Evolutionary conservation across 2,113 vertebrate genomes (phyloP).

Genomic region (Oryzias melastigma): DNA sequence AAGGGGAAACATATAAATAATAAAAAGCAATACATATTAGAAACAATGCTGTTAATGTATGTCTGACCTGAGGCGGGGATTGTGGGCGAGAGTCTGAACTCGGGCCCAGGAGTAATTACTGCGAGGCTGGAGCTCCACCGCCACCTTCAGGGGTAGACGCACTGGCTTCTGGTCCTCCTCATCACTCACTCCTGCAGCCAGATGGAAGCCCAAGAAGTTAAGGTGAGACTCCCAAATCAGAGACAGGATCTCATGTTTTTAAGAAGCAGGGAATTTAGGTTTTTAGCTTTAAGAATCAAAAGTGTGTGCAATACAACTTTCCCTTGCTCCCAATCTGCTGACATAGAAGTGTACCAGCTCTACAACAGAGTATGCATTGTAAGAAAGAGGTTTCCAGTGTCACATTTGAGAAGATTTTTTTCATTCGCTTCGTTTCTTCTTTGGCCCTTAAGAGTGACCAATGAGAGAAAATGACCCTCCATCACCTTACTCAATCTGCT

Average conservation of each 20-base stretch:
- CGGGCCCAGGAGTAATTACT: slow-evolving; percentile 95
- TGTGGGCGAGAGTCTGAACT: slow-evolving; percentile 95
- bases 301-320: too few species aligned
- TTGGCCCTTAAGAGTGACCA: slow-evolving; percentile 6
- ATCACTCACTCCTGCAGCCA: slow-evolving; percentile 87
- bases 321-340: too few species aligned
- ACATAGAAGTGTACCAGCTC: too few species aligned
- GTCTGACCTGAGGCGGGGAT: slow-evolving; percentile 93
- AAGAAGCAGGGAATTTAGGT: too few species aligned
- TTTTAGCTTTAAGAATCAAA: too few species aligned
- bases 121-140: slow-evolving; percentile 91
- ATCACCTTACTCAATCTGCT: slow-evolving; percentile 33
- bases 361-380: too few species aligned
- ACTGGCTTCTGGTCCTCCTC: slow-evolving; percentile 98
- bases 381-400: too few species aligned
- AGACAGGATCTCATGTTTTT: slow-evolving; percentile 4
- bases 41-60: not conserved
- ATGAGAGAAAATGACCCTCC: slow-evolving; percentile 24
- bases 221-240: not conserved
- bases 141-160: slow-evolving; percentile 91
- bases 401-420: too few species aligned
- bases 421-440: not conserved
- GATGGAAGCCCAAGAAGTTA: not conserved
- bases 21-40: too few species aligned
- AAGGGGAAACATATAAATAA: too few species aligned